Evolutionary conservation across 1,140 invertebrate genomes (phyloP).

Genomic region (Drosophila albomicans): DNA sequence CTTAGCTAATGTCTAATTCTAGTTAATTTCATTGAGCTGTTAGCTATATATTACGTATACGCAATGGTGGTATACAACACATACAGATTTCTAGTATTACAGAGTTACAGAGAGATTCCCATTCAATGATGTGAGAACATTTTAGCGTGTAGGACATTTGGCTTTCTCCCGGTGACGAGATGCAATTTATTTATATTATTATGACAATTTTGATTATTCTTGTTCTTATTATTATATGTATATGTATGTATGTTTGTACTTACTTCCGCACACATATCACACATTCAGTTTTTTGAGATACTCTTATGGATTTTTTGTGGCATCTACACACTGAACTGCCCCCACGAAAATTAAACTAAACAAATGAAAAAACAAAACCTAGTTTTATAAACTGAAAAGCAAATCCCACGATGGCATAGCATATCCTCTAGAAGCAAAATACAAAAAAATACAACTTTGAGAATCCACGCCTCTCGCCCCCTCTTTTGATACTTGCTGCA

Average conservation of each 20-base stretch:
- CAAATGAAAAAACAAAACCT: neutral
- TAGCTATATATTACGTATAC: slow-evolving; percentile 22
- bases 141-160: slow-evolving; percentile 17
- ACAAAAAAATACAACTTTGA: neutral
- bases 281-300: slow-evolving; percentile 29
- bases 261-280: slow-evolving; percentile 47
- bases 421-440: slow-evolving; percentile 41
- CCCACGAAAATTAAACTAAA: slow-evolving; percentile 12
- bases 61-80: neutral
- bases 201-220: too few species aligned
- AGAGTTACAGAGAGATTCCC: slow-evolving; percentile 8
- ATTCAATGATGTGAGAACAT: slow-evolving; percentile 24
- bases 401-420: slow-evolving; percentile 41
- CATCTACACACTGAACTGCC: slow-evolving; percentile 16
- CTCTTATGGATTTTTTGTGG: slow-evolving; percentile 12
- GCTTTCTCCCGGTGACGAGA: slow-evolving; percentile 9
- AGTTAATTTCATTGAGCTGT: slow-evolving; percentile 31
- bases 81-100: neutral
- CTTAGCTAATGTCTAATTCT: slow-evolving; percentile 46
- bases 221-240: too few species aligned
- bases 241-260: slow-evolving; percentile 4
- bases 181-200: too few species aligned
- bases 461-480: neutral
- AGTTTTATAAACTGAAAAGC: slow-evolving; percentile 9
- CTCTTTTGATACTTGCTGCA: slow-evolving; percentile 32